Evolutionary conservation across 2,888 invertebrate genomes (phyloP), one percentile per base, ranked within the genome.

Genomic region (Teleogryllus oceanicus): DNA sequence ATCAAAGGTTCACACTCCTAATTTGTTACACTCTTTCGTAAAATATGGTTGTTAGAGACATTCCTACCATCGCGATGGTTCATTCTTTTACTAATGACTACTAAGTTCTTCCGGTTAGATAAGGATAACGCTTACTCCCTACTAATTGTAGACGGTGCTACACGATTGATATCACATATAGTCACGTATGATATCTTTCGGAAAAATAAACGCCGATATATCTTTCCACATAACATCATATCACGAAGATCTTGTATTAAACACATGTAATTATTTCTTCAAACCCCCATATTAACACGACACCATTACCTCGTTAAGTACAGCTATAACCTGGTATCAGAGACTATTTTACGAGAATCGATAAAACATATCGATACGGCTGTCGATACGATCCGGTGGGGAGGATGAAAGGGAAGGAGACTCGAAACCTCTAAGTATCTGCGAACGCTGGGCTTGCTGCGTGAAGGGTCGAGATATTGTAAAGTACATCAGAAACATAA

Each of bases 201-300:
- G 62, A 62, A 62, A 62, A 62, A 62, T 62, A 62, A 62, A 62
- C 62, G 62, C 62, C 62, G 62, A 62, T 62, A 62, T 62, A 62
- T 62, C 62, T 62, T n/a, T 18, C 62, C 62, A 16, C n/a, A 62
- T 18, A 62, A 62, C 62, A 18, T 62, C n/a, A n/a, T 62, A 62
- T 62, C 62, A 18, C 12, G 62, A 62, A 62, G 62, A 62, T 62
- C 62, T 62, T n/a, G 62, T n/a, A 62, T 62, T 62, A 62, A 62
- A 62, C 62, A 62, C 62, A 62, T 62, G 62, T 62, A 62, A 62
- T 62, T 62, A 62, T 62, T 62, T 62, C 62, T 62, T 62, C 62
- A 62, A 62, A 62, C 62, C 62, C 62, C n/a, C 62, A n/a, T 62
- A 62, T 62, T 62, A 62, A 62, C 62, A 62, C 62, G 62, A 62